Base-by-base conservation (phyloP, 2,113 vertebrate genomes). In the Peromyscus californicus region DNA sequence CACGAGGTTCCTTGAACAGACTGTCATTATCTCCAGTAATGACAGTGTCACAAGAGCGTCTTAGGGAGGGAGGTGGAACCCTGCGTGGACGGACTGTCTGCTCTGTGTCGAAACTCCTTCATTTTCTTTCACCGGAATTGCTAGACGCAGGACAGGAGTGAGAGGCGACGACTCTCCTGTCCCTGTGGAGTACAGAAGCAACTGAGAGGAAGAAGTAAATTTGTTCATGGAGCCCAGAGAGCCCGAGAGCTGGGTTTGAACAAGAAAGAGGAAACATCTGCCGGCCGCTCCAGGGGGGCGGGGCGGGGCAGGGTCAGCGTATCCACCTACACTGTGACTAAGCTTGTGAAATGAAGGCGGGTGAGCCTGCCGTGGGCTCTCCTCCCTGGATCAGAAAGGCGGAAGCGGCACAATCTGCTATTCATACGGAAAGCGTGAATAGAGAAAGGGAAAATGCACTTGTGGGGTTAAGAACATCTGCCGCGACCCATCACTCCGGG, bases 381-480 rank as follows among this genome's bases (percentile, higher is more conserved):
- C 95, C 90, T 84, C 94, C 89, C 51, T 94, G 96, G 96, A 97
- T 95, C 79, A 97, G 98, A 97, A 92, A 97, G 98, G 97, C 97
- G 98, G 98, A 98, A 98, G 97, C 98, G 78, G 84, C 92, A 86
- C 89, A 98, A 96, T 97, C 93, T 98, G 93, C 97, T 98, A 97
- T 98, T 98, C 98, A 97, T 98, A 74, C 95, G 98, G 98, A 98
- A 98, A 98, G 98, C 98, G 97, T 98, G 98, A 98, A 98, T 96
- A 97, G 97, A 96, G 94, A 97, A 98, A 97, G 95, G 0, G 95
- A 96, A 95, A 97, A 98, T 67, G 96, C 98, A 97, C 97, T 76
- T 97, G 97, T 98, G 98, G 98, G 97, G 93, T 96, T 97, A 97
- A 96, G 97, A 99, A 98, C 98, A 98, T 98, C 98, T 99, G 98